phyloP scores from a whole-genome alignment of 2,888 invertebrate genomes.

The Lordiphosa andalusiaca region DNA sequence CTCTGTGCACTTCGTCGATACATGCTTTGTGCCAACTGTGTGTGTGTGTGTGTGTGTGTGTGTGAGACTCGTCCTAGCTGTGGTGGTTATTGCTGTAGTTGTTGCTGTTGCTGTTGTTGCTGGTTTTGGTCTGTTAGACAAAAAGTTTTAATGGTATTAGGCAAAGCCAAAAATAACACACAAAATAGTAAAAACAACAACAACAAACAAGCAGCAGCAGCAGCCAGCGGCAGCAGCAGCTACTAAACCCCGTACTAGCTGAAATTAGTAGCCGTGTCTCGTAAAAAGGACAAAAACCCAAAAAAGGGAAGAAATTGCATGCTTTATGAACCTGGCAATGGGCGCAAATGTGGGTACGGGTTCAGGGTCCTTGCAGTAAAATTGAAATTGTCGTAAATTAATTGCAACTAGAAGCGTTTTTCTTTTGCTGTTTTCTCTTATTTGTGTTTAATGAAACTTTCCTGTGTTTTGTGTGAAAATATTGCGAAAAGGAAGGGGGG shows the following conservation, averaged over 20 bases:
- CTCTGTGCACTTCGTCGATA: background rate
- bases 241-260: slow-evolving; percentile 15
- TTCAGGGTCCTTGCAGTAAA: slow-evolving; percentile 47
- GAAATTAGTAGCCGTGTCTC: slow-evolving; percentile 36
- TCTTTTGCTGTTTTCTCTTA: too few relatives aligned
- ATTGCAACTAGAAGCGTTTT: slow-evolving; percentile 32
- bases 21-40: slow-evolving; percentile 7
- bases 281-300: slow-evolving; percentile 13
- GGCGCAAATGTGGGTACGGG: background rate
- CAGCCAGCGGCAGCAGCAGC: slow-evolving; percentile 7
- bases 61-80: slow-evolving; percentile 32
- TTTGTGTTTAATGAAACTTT: too few relatives aligned
- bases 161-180: slow-evolving; percentile 30
- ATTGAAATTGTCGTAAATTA: slow-evolving; percentile 65
- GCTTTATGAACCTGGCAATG: slow-evolving; percentile 25
- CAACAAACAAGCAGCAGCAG: slow-evolving; percentile 26
- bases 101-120: slow-evolving; percentile 15
- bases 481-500: background rate
- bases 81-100: slow-evolving; percentile 15
- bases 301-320: slow-evolving; percentile 50
- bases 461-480: background rate
- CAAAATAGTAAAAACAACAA: slow-evolving; percentile 51
- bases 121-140: slow-evolving; percentile 59
- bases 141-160: slow-evolving; percentile 62
- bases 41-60: slow-evolving; percentile 3